These are phyloP conservation scores for Sminthurides bifidus DNA, from an alignment of 1,140 invertebrate genomes.

Conservation along the genomic window DNA sequence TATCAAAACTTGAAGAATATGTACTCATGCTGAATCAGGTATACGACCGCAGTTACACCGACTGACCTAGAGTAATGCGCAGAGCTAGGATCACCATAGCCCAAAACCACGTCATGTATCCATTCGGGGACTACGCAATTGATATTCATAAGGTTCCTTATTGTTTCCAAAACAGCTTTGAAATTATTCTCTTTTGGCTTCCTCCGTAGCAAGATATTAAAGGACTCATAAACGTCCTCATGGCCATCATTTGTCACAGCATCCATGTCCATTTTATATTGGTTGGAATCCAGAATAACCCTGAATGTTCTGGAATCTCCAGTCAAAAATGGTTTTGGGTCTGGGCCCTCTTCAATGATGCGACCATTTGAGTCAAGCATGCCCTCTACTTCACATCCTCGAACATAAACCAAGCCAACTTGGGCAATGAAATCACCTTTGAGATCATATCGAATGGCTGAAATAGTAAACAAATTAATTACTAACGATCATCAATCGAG, in stretches of 20 bases:
- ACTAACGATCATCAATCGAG: neutral
- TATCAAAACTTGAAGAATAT: conserved; percentile 2
- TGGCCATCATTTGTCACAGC: conserved; percentile 56
- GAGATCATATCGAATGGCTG: conserved; percentile 66
- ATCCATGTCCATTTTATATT: conserved; percentile 89
- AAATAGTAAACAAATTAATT: conserved; percentile 32
- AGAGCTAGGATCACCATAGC: conserved; percentile 91
- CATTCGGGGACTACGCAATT: conserved; percentile 98
- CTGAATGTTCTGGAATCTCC: conserved; percentile 86
- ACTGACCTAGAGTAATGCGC: conserved; percentile 78
- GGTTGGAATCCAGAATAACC: conserved; percentile 90
- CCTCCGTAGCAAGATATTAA: conserved; percentile 91
- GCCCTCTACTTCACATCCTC: conserved; percentile 97
- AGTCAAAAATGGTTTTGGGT: conserved; percentile 68
- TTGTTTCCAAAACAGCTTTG: conserved; percentile 96
- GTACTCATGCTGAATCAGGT: neutral
- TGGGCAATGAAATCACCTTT: conserved; percentile 74
- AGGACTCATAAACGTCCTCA: conserved; percentile 90
- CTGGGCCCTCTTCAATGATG: conserved; percentile 93
- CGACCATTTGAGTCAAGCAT: conserved; percentile 93
- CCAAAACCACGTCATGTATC: conserved; percentile 94
- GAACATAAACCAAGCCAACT: conserved; percentile 78
- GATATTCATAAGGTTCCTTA: conserved; percentile 96
- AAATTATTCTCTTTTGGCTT: conserved; percentile 99
- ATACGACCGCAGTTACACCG: neutral